These are phyloP conservation scores for Pomatorhinus ruficollis DNA, from an alignment of 2,113 vertebrate species.

Conservation along the genomic window DNA sequence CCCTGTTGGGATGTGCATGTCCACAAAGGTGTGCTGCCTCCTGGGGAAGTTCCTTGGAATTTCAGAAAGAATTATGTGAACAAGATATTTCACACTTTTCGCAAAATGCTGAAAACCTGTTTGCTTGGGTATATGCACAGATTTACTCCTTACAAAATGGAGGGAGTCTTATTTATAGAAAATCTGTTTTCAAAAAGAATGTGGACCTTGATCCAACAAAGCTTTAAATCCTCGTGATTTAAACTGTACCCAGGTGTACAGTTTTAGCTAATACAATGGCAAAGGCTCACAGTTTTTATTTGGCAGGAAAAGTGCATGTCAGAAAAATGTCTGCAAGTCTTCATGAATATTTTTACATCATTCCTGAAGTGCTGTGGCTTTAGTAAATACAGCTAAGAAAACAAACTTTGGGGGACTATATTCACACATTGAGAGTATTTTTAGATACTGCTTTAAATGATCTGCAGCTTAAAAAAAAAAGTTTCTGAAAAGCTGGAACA, in stretches of 20 bases:
- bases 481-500: neutral
- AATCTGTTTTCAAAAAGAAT: neutral
- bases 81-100: neutral
- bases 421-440: neutral
- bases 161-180: neutral
- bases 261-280: neutral
- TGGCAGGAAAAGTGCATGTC: neutral
- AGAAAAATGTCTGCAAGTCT: conserved; percentile 1
- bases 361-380: neutral
- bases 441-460: conserved; percentile 3
- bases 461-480: neutral
- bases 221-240: neutral
- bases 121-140: neutral
- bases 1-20: neutral
- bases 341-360: neutral
- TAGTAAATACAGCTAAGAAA: conserved; percentile 10
- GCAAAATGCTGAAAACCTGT: neutral
- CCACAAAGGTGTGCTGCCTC: neutral
- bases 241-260: neutral
- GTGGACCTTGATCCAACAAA: neutral
- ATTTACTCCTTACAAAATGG: neutral
- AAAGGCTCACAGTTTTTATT: neutral
- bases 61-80: neutral
- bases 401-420: neutral
- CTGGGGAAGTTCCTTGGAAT: neutral